Base-by-base conservation (phyloP, 2,888 invertebrate genomes). In the Hirtodrosophila cameraria region DNA sequence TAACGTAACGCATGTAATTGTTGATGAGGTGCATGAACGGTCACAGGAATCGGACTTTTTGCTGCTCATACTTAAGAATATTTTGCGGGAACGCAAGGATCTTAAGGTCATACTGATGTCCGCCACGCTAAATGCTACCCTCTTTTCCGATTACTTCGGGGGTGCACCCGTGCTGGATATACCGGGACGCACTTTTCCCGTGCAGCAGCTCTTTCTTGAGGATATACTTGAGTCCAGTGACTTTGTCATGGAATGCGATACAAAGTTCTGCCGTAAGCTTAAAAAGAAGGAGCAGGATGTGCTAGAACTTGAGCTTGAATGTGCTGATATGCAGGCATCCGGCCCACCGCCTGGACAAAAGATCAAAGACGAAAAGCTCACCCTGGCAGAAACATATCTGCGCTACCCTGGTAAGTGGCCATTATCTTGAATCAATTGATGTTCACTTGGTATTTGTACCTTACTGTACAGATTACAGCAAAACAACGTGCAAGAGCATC, bases 21-120 rank as follows among this genome's bases (percentile, higher is more conserved):
- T 96, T 0, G 98, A 98, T 89, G 98, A 98, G 91, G 96, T 98
- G 0, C 98, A 98, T 87, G 98, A 98, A 89, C 92, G 98, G 49
- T 96, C 96, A 18, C 96, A 97, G 82, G 96, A 97, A 88, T 96
- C 97, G 75, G 98, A 98, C 90, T 98, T 98, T 87, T 92, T 98
- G 4, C 90, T 98, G 30, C 93, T 97, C 58, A 95, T 97, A 12
- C 90, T 98, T 30, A 94, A 95, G 90, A 94, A 96, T 86, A 92
- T 97, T 46, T 91, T 97, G 48, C 92, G 92, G 62, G 92, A 94
- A 50, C 93, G 96, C 57, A 93, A 93, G 39, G 94, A 97, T 86
- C 91, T 98, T 46, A 96, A 95, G 78, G 92, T 98, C 0, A 94
- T 98, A 82, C 92, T 98, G 4, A 98, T 98, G 98, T 97, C 97